Conservation (phyloP, 2,113 vertebrate species). For the Boleophthalmus pectinirostris region DNA sequence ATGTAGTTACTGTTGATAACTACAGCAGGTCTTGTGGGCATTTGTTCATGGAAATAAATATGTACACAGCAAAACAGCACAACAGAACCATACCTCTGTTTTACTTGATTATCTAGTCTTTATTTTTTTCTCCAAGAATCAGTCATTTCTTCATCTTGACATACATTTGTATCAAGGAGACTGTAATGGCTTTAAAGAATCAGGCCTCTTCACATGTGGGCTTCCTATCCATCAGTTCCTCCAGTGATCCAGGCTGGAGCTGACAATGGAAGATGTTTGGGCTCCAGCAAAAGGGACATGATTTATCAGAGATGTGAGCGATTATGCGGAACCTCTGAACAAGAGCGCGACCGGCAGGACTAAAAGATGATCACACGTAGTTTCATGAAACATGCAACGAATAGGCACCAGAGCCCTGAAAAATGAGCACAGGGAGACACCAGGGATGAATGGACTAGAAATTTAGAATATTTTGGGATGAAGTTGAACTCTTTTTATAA, state of each 20-base stretch:
- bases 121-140: too few species aligned
- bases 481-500: conserved; percentile 11
- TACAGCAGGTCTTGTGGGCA: too few species aligned
- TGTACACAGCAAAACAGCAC: too few species aligned
- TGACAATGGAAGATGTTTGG: conserved; percentile 66
- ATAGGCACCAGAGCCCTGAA: conserved; percentile 39
- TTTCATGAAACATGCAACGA: conserved; percentile 71
- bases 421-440: conserved; percentile 46
- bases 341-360: conserved; percentile 41
- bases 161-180: not conserved
- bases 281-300: conserved; percentile 56
- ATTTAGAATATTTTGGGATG: conserved; percentile 12
- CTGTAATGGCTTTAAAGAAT: not conserved
- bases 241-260: conserved; percentile 40
- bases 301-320: conserved; percentile 69
- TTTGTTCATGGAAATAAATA: too few species aligned
- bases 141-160: too few species aligned
- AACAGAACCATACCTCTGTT: too few species aligned
- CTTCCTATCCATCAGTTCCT: conserved; percentile 59
- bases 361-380: conserved; percentile 58
- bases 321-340: conserved; percentile 54
- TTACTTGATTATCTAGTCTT: too few species aligned
- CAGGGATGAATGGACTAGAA: conserved; percentile 44
- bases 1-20: too few species aligned
- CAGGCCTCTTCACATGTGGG: conserved; percentile 45